These are phyloP conservation scores for Margarornis squamiger DNA, from an alignment of 2,797 vertebrate species.

Conservation along the genomic window DNA sequence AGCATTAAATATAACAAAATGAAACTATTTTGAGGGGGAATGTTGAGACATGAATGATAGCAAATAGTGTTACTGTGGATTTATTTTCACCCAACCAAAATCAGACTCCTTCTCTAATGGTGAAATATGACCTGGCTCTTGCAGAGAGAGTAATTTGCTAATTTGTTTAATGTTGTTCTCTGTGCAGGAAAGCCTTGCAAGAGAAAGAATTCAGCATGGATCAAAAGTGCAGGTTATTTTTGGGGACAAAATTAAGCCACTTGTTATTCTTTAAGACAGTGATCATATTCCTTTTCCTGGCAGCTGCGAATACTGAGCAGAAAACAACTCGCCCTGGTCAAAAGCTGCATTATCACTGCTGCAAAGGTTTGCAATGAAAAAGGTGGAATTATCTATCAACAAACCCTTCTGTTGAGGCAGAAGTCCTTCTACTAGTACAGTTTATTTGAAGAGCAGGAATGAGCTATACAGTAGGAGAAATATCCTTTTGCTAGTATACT, in stretches of 20 bases:
- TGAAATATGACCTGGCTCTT: conserved; percentile 58
- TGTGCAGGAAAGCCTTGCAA: conserved; percentile 7
- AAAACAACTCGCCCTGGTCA: neutral
- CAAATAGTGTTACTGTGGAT: conserved; percentile 20
- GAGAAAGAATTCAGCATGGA: neutral
- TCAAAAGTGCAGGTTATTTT: neutral
- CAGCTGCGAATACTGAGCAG: neutral
- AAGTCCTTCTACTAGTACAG: neutral
- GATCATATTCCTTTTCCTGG: neutral
- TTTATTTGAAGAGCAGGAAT: neutral
- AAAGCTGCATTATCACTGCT: neutral
- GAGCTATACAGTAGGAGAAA: conserved; percentile 21
- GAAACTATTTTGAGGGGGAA: conserved; percentile 49
- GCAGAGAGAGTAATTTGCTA: conserved; percentile 51
- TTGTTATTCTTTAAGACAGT: conserved; percentile 13
- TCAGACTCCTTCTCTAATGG: conserved; percentile 37
- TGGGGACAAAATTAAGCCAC: neutral
- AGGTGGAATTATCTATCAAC: neutral
- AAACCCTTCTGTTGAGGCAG: neutral
- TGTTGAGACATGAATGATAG: conserved; percentile 37
- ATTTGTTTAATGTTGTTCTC: conserved; percentile 53
- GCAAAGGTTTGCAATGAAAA: neutral
- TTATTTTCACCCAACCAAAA: conserved; percentile 55
- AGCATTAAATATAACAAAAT: conserved; percentile 36
- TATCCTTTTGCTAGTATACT: conserved; percentile 30